Evolutionary conservation across 2,113 vertebrate genomes (phyloP), one percentile per base, ranked within the genome.

Genomic region (Ivindomyrus marchei): DNA sequence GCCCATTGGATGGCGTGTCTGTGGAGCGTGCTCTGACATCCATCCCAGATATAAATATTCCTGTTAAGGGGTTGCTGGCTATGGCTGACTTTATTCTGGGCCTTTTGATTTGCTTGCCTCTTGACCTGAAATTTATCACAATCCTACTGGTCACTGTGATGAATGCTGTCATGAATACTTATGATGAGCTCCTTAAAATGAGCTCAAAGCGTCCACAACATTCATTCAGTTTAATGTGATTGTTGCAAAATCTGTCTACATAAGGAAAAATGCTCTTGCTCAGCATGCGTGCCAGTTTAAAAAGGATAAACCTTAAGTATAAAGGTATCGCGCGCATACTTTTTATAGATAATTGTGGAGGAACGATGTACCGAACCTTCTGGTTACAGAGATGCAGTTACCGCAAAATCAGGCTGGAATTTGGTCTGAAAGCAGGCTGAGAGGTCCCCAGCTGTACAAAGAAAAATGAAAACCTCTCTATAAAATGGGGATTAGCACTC

Each of bases 401-500:
- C 42, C 9, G 10, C 21, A 53, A 89, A 39, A 84, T 84, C 49
- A 84, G 15, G 36, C 52, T 45, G 49, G 87, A 62, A 46, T 88
- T 84, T 49, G 15, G 45, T 46, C 27, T 27, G 50, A 83, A 84
- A 80, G 91, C 89, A 74, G 89, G 31, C 74, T 52, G 47, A 92
- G 62, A 91, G 91, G 85, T 85, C 83, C 58, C 92, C 93, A 92
- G 92, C 92, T 92, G 92, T 88, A 92, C 87, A 90, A 93, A 91
- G 91, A 90, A 92, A 46, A 90, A 91, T 94, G 91, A 92, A 94
- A 94, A 94, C 90, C 91, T 45, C 52, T 90, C 92, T 90, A 93
- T 93, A 94, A 94, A 88, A 94, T 88, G 80, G 89, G 94, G 93
- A 95, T 96, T 95, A 95, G 91, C 89, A 91, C 92, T 87, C 89